These are phyloP conservation scores for Oasisia sp. DNA, from an alignment of 2,888 invertebrate genomes.

Conservation along the genomic window DNA sequence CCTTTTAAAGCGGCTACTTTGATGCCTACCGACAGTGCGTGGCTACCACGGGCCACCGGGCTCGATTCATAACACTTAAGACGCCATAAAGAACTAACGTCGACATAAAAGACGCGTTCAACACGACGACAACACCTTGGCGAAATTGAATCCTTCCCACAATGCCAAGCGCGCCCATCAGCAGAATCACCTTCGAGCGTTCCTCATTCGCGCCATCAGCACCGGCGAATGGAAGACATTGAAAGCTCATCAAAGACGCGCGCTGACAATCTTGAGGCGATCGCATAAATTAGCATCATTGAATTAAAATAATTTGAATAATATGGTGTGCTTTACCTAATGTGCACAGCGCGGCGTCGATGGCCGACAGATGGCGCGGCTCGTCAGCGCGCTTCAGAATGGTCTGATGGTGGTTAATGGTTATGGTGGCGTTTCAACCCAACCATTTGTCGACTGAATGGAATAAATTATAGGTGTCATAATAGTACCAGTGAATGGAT, in stretches of 20 bases:
- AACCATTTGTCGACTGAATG: conserved; percentile 10
- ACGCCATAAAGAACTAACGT: conserved; percentile 6
- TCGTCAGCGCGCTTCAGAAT: background rate
- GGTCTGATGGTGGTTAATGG: background rate
- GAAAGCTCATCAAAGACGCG: background rate
- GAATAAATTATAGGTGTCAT: conserved; percentile 13
- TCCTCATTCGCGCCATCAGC: background rate
- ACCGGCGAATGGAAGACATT: background rate
- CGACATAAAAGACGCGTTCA: background rate
- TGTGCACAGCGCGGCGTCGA: background rate
- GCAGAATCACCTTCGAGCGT: background rate
- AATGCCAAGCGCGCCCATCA: background rate
- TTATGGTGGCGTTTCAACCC: conserved; percentile 1
- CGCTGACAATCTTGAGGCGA: background rate
- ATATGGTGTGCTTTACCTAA: conserved; percentile 17
- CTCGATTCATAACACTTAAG: background rate
- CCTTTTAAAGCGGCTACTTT: background rate
- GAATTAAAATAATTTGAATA: conserved; percentile 17
- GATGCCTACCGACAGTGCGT: background rate
- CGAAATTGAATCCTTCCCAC: conserved; percentile 10
- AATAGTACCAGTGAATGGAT: background rate
- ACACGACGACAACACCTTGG: background rate
- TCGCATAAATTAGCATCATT: background rate
- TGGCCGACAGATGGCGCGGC: background rate
- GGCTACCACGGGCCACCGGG: background rate